Conservation (phyloP, 2,888 invertebrate genomes). For the Volucella inflata region DNA sequence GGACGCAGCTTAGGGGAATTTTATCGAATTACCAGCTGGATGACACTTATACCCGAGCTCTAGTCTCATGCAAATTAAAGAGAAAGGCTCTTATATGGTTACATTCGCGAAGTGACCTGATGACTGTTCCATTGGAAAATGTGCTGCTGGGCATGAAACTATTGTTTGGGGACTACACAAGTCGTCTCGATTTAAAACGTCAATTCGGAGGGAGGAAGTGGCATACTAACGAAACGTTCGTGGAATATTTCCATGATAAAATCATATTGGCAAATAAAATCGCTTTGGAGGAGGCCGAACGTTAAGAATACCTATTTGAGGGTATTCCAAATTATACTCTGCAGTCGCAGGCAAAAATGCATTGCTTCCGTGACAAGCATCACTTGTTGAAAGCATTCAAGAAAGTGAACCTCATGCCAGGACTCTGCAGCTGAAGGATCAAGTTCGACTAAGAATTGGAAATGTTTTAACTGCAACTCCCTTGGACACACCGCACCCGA, state of each 20-base stretch:
- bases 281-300: conserved; percentile 77
- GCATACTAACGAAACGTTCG: conserved; percentile 64
- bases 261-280: conserved; percentile 65
- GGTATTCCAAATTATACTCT: conserved; percentile 51
- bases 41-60: neutral
- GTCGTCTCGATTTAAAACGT: conserved; percentile 38
- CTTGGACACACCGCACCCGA: too few relatives aligned
- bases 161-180: conserved; percentile 47
- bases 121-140: conserved; percentile 38
- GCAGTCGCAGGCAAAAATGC: conserved; percentile 51
- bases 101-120: conserved; percentile 42
- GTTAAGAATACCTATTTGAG: conserved; percentile 69
- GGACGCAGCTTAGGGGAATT: neutral
- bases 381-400: conserved; percentile 40
- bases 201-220: conserved; percentile 68
- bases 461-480: too few relatives aligned
- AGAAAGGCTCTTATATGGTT: conserved; percentile 45
- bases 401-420: conserved; percentile 1
- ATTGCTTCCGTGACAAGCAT: conserved; percentile 40
- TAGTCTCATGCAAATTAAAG: neutral
- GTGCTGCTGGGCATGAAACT: conserved; percentile 46
- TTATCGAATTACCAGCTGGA: neutral
- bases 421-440: neutral
- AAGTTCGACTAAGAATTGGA: neutral
- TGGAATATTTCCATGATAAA: conserved; percentile 71